Conservation (phyloP, 2,113 vertebrate genomes). For the Gymnocephalus cernua region DNA sequence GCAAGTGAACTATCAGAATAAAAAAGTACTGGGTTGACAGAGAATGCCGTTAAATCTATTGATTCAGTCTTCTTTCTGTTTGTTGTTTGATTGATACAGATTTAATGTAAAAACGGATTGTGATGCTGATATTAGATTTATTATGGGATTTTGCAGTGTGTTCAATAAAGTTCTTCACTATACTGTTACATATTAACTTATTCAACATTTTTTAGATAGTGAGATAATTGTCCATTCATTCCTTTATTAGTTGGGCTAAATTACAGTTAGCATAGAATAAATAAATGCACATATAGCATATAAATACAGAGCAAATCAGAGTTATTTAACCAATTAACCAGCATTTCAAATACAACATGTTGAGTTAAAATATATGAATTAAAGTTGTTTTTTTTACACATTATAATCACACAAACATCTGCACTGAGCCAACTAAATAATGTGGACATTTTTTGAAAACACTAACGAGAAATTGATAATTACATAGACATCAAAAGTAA, state of each 20-base stretch:
- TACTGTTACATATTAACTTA: background rate
- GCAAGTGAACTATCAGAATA: constrained; percentile 76
- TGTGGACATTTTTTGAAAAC: background rate
- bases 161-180: constrained; percentile 33
- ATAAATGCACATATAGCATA: background rate
- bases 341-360: background rate
- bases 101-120: constrained; percentile 18
- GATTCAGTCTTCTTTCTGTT: constrained; percentile 35
- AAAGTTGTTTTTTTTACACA: background rate
- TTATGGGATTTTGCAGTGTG: constrained; percentile 21
- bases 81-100: constrained; percentile 42
- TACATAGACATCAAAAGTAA: background rate
- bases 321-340: background rate
- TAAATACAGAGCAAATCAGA: background rate
- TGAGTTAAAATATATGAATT: background rate
- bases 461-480: background rate
- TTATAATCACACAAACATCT: background rate
- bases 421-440: background rate
- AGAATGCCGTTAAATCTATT: constrained; percentile 57
- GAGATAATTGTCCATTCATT: background rate
- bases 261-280: background rate
- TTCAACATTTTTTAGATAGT: background rate
- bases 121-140: constrained; percentile 15
- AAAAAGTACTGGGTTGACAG: constrained; percentile 63
- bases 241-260: background rate